Evolutionary conservation across 2,888 invertebrate species (phyloP).

Genomic region (Ennomos fuscantarius): DNA sequence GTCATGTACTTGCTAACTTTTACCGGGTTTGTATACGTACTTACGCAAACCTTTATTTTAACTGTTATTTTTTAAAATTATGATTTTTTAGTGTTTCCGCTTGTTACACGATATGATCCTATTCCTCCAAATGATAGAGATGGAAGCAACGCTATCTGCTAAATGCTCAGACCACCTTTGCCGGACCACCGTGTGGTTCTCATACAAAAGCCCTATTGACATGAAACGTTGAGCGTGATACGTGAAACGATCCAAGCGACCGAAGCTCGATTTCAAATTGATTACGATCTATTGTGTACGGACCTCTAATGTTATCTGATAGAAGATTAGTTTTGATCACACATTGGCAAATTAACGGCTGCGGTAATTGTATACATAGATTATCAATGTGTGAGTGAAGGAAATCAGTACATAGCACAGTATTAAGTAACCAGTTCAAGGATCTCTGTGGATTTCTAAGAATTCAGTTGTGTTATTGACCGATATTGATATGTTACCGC

Average conservation of each 20-base stretch:
- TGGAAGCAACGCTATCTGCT: constrained; percentile 64
- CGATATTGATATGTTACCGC: too few relatives aligned
- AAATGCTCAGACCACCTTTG: constrained; percentile 73
- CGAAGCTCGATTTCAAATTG: constrained; percentile 52
- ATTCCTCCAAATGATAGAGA: constrained; percentile 43
- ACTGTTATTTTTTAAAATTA: too few relatives aligned
- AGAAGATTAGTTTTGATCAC: constrained; percentile 20
- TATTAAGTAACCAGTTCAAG: neutral
- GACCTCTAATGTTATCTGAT: constrained; percentile 14
- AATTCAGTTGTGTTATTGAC: too few relatives aligned
- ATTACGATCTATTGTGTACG: constrained; percentile 45
- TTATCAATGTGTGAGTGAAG: neutral
- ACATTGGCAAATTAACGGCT: constrained; percentile 5
- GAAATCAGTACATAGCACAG: neutral
- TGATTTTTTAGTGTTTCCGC: too few relatives aligned
- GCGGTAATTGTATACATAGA: neutral
- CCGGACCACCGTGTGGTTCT: constrained; percentile 65
- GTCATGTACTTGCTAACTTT: too few relatives aligned
- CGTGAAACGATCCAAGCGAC: constrained; percentile 52
- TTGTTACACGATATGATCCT: constrained; percentile 25
- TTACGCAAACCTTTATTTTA: too few relatives aligned
- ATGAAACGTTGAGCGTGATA: constrained; percentile 59
- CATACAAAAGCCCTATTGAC: constrained; percentile 72
- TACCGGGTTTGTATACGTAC: too few relatives aligned
- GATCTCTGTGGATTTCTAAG: too few relatives aligned